phyloP scores from a whole-genome alignment of 2,113 vertebrate species.

The Corythornis vintsioides region DNA sequence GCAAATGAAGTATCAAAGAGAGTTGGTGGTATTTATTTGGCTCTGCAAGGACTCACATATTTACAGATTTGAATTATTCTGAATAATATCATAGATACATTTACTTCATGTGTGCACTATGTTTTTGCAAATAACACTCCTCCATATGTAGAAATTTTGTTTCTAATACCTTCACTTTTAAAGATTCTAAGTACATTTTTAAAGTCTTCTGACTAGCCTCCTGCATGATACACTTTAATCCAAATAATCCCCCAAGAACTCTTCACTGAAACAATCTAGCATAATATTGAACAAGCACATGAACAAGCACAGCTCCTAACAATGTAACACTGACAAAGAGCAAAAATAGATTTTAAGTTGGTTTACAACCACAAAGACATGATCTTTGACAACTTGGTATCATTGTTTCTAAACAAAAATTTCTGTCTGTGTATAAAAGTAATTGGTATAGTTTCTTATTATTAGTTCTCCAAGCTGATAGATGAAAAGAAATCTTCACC shows the following conservation, averaged over 20 bases:
- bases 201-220: not conserved
- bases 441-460: not conserved
- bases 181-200: not conserved
- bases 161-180: not conserved
- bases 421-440: not conserved
- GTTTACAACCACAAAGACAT: not conserved
- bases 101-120: not conserved
- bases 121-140: not conserved
- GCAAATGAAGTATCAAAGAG: not conserved
- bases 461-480: not conserved
- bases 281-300: not conserved
- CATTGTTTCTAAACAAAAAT: not conserved
- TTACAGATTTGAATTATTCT: not conserved
- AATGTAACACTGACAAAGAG: not conserved
- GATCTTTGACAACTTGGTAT: not conserved
- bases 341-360: not conserved
- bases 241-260: not conserved
- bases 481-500: not conserved
- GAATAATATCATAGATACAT: not conserved
- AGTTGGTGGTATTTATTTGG: not conserved
- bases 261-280: not conserved
- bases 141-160: not conserved
- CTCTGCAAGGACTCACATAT: not conserved
- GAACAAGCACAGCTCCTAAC: not conserved
- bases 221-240: not conserved